Base-by-base conservation (phyloP, 2,888 invertebrate genomes). In the Dascillus cervinus region DNA sequence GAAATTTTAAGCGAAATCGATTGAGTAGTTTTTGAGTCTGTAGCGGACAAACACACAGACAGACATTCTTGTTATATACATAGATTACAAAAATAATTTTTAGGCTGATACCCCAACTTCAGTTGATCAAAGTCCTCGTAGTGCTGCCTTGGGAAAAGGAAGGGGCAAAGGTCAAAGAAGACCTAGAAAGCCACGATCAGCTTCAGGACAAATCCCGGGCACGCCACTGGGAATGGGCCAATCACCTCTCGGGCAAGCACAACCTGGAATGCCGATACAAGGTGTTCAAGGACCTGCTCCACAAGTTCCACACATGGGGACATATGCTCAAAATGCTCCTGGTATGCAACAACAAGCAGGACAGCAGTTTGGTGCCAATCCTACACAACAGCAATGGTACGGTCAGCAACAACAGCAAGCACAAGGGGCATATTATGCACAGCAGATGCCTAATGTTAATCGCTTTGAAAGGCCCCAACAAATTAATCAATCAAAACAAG, bases 401-500 rank as follows among this genome's bases (percentile, higher is more conserved):
- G 73, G 69, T 54, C 72, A 58, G 52, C 53, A 64, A 30, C 65
- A 50, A 54, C 66, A 55, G 42, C 66, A 56, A 41, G 62, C 56
- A 46, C 64, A 49, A 58, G 65, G 49, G 39, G 29, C 26, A 11
- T 25, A 32, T 4, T 25, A 32, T 4, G 71, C 69, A 45, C 67
- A 53, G 49, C 69, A 51, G 47, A 71, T 56, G 33, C 64, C 60
- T 22, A 17, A 12, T n/a, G 13, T 67, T 9, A 67, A 65, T 41
- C 58, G 69, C 35, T 70, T 69, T 42, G 69, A 70, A 43, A 50
- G 69, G 11, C 67, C 67, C 1, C 62, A 61, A 39, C 61, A 62
- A 29, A 64, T 82, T 47, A 81, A 81, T 57, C 82, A 82, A 46
- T 82, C 84, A 3, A 90, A 91, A 54, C 87, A 86, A 57, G 90